These are phyloP conservation scores for Sceloporus undulatus DNA, from an alignment of 2,113 vertebrate species.

Conservation along the genomic window DNA sequence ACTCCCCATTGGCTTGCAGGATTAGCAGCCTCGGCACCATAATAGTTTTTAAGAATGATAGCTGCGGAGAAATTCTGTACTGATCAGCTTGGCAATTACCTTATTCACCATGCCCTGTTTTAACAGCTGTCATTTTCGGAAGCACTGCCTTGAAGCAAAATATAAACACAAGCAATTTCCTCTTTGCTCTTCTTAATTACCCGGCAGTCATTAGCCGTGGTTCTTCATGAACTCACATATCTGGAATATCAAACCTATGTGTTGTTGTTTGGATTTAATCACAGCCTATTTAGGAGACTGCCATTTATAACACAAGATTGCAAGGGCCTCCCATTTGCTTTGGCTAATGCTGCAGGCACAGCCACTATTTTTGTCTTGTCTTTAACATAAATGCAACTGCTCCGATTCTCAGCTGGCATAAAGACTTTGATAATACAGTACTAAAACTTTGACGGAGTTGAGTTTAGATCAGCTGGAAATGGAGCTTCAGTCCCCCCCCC, in stretches of 20 bases:
- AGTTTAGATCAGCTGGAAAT: constrained; percentile 59
- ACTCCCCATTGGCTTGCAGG: not conserved
- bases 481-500: constrained; percentile 56
- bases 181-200: constrained; percentile 65
- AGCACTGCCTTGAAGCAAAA: constrained; percentile 65
- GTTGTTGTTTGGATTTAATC: constrained; percentile 45
- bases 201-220: constrained; percentile 63
- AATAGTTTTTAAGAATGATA: constrained; percentile 30
- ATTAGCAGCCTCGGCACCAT: not conserved
- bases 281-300: constrained; percentile 56
- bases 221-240: constrained; percentile 58
- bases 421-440: constrained; percentile 55
- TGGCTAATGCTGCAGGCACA: constrained; percentile 60
- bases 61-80: constrained; percentile 61
- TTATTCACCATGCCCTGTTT: constrained; percentile 61
- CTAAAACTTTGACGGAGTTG: constrained; percentile 48
- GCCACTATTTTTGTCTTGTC: constrained; percentile 51
- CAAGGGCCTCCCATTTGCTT: constrained; percentile 61
- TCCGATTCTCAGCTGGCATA: constrained; percentile 63
- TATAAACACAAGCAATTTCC: constrained; percentile 67
- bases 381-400: constrained; percentile 52
- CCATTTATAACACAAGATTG: constrained; percentile 39
- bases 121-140: constrained; percentile 68
- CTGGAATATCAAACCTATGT: constrained; percentile 61
- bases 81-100: constrained; percentile 49